phyloP scores from a whole-genome alignment of 2,113 vertebrate genomes.

The Peromyscus maniculatus region DNA sequence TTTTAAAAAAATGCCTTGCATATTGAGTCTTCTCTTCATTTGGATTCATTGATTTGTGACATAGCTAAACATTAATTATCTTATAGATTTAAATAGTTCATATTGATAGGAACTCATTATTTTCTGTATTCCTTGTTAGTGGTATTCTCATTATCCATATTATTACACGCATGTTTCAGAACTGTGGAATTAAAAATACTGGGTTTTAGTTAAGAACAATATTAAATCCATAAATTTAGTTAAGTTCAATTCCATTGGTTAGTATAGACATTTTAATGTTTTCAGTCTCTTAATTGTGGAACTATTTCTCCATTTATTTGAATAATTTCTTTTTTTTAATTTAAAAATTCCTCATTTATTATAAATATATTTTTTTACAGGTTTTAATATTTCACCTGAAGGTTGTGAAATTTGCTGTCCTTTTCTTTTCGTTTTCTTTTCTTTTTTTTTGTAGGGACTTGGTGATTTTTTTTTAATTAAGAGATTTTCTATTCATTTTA shows the following conservation, averaged over 20 bases:
- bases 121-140: background rate
- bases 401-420: slow-evolving; percentile 23
- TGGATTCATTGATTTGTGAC: slow-evolving; percentile 16
- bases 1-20: background rate
- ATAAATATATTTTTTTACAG: background rate
- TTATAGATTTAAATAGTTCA: background rate
- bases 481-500: no score
- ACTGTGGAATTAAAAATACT: slow-evolving; percentile 11
- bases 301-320: slow-evolving; percentile 38
- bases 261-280: slow-evolving; percentile 19
- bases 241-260: background rate
- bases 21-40: background rate
- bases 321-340: slow-evolving; percentile 39
- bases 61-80: background rate
- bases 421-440: slow-evolving; percentile 51
- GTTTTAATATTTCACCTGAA: background rate
- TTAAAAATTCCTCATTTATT: slow-evolving; percentile 6
- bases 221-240: slow-evolving; percentile 35
- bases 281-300: slow-evolving; percentile 43
- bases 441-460: no score
- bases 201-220: slow-evolving; percentile 2
- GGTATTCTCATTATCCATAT: background rate
- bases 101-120: background rate
- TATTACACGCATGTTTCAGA: slow-evolving; percentile 1
- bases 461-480: no score